Conservation (phyloP, 2,113 vertebrate species). For the Hippocampus guttulatus region DNA sequence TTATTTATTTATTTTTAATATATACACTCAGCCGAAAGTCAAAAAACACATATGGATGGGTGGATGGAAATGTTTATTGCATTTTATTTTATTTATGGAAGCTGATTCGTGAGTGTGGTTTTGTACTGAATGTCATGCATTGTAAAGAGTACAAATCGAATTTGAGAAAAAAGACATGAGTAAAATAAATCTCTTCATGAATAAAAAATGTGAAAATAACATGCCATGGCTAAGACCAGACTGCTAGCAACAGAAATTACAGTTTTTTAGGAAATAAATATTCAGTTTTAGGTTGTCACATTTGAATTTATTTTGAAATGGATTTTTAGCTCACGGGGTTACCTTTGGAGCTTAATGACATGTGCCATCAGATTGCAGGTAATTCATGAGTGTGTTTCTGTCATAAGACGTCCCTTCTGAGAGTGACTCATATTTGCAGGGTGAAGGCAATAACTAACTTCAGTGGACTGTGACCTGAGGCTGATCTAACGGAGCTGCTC, state of each 20-base stretch:
- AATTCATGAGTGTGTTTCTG: neutral
- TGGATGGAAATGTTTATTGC: too few species aligned
- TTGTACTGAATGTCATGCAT: neutral
- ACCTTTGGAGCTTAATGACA: neutral
- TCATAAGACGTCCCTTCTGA: neutral
- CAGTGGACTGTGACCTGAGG: neutral
- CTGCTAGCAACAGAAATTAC: too few species aligned
- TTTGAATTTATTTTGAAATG: neutral
- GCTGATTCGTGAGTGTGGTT: too few species aligned
- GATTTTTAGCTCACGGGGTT: neutral
- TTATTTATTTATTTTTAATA: too few species aligned
- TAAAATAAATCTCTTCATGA: neutral
- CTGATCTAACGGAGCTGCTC: constrained; percentile 3
- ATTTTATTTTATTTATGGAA: too few species aligned
- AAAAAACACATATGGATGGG: too few species aligned
- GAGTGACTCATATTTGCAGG: neutral
- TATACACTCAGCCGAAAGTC: too few species aligned
- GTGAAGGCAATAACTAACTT: constrained; percentile 6
- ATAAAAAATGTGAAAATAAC: neutral
- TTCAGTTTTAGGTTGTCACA: neutral
- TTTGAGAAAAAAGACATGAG: neutral
- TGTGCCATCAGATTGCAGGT: neutral
- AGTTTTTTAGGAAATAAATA: neutral
- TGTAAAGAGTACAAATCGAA: neutral
- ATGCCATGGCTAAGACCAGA: too few species aligned